Evolutionary conservation across 23 tunicate genomes (phyloP).

Genomic region (Ciona savignyi): DNA sequence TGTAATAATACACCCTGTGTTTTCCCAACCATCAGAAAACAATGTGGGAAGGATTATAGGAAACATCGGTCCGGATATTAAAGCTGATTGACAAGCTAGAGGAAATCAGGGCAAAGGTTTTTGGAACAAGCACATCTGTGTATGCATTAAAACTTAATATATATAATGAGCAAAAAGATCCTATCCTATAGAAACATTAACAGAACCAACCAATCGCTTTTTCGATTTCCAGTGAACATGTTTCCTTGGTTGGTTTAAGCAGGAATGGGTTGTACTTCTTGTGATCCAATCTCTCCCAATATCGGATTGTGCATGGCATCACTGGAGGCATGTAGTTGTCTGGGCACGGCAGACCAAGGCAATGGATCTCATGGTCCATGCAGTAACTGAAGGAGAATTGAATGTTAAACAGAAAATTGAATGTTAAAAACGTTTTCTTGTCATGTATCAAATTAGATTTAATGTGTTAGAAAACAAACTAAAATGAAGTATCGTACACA

Average conservation of each 20-base stretch:
- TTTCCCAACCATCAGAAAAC: no score
- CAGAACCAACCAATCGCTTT: conserved; percentile 60
- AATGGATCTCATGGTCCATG: conserved; percentile 95
- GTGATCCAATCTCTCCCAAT: conserved; percentile 51
- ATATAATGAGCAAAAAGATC: not conserved
- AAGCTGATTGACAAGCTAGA: no score
- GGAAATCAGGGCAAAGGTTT: no score
- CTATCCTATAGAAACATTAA: no score
- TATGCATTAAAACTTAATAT: no score
- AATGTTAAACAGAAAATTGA: no score
- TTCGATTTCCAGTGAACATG: conserved; percentile 58
- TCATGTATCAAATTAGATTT: no score
- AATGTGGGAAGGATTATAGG: no score
- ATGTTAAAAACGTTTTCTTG: not conserved
- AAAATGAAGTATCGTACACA: not conserved
- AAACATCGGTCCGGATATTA: no score
- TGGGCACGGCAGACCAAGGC: conserved; percentile 97
- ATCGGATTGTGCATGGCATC: conserved; percentile 80
- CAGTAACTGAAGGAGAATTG: conserved; percentile 66
- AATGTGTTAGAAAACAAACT: not conserved
- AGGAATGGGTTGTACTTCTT: conserved; percentile 79
- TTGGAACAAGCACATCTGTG: no score
- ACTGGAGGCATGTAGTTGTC: conserved; percentile 60
- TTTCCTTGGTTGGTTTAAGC: conserved; percentile 51
- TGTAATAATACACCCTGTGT: no score